These are phyloP conservation scores for Yoshiicerus persimilis DNA, from an alignment of 1,140 invertebrate species.

Conservation along the genomic window DNA sequence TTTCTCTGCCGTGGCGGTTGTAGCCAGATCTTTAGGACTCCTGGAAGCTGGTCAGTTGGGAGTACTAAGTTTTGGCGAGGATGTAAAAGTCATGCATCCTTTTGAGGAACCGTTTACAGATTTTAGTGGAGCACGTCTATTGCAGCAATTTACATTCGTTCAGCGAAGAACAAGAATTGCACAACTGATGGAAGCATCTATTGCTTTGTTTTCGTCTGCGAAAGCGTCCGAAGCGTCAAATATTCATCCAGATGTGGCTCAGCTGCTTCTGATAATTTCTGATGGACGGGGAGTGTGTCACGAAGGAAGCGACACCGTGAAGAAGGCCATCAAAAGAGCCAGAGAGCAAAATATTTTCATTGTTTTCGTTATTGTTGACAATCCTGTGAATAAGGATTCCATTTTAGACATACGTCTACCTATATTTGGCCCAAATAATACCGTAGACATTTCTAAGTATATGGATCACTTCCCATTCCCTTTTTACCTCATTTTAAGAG, in stretches of 20 bases:
- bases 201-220: constrained; percentile 63
- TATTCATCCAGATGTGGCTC: constrained; percentile 66
- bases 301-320: constrained; percentile 79
- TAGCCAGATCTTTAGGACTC: constrained; percentile 86
- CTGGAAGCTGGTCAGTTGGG: constrained; percentile 90
- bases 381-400: constrained; percentile 80
- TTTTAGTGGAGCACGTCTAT: constrained; percentile 73
- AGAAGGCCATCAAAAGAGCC: constrained; percentile 75
- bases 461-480: constrained; percentile 97
- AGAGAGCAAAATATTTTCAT: constrained; percentile 82
- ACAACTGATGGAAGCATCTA: constrained; percentile 75
- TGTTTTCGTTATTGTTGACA: constrained; percentile 94
- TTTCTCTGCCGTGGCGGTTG: constrained; percentile 89
- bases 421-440: constrained; percentile 64
- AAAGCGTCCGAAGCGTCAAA: constrained; percentile 7
- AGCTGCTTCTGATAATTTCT: constrained; percentile 87
- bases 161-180: constrained; percentile 79
- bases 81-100: constrained; percentile 77
- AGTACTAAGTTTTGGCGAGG: constrained; percentile 90
- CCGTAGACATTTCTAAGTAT: constrained; percentile 72
- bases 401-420: constrained; percentile 86
- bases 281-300: constrained; percentile 91
- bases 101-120: constrained; percentile 83
- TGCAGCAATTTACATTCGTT: constrained; percentile 75
- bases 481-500: constrained; percentile 93